Evolutionary conservation across 1,140 invertebrate genomes (phyloP), one percentile per base, ranked within the genome.

Genomic region (Drosophila kohkoa): DNA sequence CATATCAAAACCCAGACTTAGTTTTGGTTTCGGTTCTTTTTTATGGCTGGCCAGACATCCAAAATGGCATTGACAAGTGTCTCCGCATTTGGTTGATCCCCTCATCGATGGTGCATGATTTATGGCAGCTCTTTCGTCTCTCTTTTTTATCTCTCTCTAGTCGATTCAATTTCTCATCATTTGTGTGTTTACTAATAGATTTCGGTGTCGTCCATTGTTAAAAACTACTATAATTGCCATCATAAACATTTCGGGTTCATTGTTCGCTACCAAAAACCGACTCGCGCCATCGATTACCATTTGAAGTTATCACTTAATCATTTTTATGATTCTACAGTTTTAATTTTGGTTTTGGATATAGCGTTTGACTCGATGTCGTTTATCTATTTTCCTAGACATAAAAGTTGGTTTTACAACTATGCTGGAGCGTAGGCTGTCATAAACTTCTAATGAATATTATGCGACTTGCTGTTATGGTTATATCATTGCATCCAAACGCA

Each of bases 301-400:
- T 66, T 69, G 46, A 60, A 75, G 73, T 78, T 80, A 83, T 78
- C 83, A 81, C 77, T 83, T 79, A 80, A 87, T 87, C 77, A 81
- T 66, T 72, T 82, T 77, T 64, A 80, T 85, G 49, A 52, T 48
- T 55, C 58, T 52, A 57, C 64, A 66, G 54, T 71, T 70, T 75
- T 69, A 41, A 13, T 55, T 70, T 43, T 11, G 20, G 63, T 25
- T 38, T 63, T 43, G 54, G 60, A 45, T 30, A 54, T 45, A n/a
- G 38, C n/a, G 25, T 72, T 67, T 16, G 32, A 41, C 48, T 59
- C 35, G 41, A 57, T 46, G 45, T 3, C 20, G 13, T 65, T 32
- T 60, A 58, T 46, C 11, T 57, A 43, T 38, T 59, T 58, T 45
- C 41, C 51, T 48, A 8, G 8, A n/a, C 71, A 73, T 86, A 60